These are phyloP conservation scores for Chlamydotis undulata DNA, from an alignment of 2,113 vertebrate species.

Conservation along the genomic window DNA sequence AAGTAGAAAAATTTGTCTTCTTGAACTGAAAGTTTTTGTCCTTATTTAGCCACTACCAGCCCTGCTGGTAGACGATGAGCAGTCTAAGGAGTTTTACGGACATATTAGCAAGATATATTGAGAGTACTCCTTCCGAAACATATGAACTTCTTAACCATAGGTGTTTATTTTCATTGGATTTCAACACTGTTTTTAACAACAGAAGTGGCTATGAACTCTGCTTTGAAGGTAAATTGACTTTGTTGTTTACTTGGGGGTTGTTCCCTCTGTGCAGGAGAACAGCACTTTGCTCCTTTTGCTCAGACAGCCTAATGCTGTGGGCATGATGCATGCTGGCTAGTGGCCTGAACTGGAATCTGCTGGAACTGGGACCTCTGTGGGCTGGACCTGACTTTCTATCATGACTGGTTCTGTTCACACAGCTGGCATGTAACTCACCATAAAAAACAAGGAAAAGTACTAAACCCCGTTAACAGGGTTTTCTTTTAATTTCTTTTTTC, in stretches of 20 bases:
- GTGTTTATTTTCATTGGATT: background rate
- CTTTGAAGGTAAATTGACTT: background rate
- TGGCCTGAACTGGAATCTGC: background rate
- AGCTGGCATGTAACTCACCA: background rate
- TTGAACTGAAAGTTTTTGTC: background rate
- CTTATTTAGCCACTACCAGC: background rate
- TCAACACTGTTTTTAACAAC: background rate
- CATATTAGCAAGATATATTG: background rate
- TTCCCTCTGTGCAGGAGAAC: background rate
- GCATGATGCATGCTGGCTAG: background rate
- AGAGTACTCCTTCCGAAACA: background rate
- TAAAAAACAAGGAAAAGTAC: background rate
- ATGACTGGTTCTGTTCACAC: background rate
- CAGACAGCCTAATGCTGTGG: background rate
- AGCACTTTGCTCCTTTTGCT: background rate
- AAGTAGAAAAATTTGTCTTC: background rate
- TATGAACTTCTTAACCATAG: background rate
- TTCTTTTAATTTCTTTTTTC: background rate
- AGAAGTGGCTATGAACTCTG: background rate
- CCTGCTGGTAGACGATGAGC: background rate
- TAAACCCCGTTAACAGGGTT: background rate
- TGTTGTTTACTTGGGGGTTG: background rate
- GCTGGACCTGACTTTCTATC: background rate
- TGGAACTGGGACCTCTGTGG: background rate
- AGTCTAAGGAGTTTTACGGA: background rate